A percentile compares a stretch with the other conserved stretches of the same genome.
Evolutionary conservation across 2,113 vertebrate genomes (phyloP).

Genomic region (Percopsis transmontana): DNA sequence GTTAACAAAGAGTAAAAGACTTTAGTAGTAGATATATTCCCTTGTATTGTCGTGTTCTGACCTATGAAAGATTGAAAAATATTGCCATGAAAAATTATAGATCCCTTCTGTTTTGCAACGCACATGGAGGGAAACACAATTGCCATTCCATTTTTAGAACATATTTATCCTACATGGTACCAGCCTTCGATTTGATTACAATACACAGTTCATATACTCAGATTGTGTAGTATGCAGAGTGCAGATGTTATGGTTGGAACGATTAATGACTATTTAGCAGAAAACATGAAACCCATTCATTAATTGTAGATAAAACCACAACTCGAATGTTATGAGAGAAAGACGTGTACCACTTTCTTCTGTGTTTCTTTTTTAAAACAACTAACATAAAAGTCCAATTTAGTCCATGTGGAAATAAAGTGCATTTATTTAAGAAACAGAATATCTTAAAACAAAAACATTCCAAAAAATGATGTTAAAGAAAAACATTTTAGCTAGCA

Average conservation of each 20-base stretch:
- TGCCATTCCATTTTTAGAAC: constrained; percentile 20
- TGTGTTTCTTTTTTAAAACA: background rate
- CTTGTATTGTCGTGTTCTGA: background rate
- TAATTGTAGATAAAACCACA: background rate
- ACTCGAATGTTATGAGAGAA: background rate
- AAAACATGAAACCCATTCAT: too few relatives aligned
- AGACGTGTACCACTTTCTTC: background rate
- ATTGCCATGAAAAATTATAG: background rate
- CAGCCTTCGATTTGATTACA: constrained; percentile 32
- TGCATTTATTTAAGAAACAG: constrained; percentile 80
- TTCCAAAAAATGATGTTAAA: constrained; percentile 51
- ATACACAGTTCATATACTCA: constrained; percentile 18
- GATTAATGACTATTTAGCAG: background rate
- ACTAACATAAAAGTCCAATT: background rate
- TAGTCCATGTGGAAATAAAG: constrained; percentile 75
- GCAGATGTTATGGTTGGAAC: constrained; percentile 25
- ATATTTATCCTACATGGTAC: constrained; percentile 9
- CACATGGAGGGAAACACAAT: constrained; percentile 16
- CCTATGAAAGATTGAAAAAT: background rate
- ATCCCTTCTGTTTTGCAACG: background rate
- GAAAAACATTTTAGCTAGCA: constrained; percentile 38
- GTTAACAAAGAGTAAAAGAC: background rate
- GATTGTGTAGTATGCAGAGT: constrained; percentile 11
- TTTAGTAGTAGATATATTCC: background rate
- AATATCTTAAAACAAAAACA: constrained; percentile 58